Conservation (phyloP, 2,888 invertebrate species). For the Agrochola circellaris region DNA sequence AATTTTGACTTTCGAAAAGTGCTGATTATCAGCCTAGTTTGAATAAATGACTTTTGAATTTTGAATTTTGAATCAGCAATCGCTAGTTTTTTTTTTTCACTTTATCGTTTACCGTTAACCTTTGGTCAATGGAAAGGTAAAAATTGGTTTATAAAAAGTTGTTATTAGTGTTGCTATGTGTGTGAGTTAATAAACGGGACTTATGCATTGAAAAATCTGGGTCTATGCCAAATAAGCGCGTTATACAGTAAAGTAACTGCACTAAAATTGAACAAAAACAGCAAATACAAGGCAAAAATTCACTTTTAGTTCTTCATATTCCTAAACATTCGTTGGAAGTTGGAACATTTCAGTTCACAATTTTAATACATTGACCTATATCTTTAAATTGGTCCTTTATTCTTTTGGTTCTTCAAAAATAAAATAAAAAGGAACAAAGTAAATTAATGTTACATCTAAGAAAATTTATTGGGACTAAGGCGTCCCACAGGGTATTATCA, state of each 20-base stretch:
- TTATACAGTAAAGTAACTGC: neutral
- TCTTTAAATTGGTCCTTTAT: neutral
- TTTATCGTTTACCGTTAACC: conserved; percentile 45
- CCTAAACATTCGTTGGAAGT: neutral
- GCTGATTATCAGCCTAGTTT: too few species aligned
- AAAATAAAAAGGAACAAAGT: neutral
- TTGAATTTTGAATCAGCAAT: too few species aligned
- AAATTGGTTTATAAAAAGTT: conserved; percentile 21
- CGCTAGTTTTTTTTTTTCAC: conserved; percentile 24
- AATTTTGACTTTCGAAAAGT: too few species aligned
- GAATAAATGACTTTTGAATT: too few species aligned
- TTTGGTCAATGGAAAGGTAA: conserved; percentile 32
- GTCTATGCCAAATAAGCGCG: neutral
- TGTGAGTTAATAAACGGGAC: conserved; percentile 4
- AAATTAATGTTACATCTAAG: neutral
- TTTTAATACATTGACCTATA: neutral
- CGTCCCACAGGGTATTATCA: conserved; percentile 1
- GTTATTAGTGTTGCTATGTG: neutral
- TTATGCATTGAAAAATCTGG: neutral
- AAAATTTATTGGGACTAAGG: neutral
- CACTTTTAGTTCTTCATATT: neutral
- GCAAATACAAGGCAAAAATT: neutral
- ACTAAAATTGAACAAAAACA: neutral
- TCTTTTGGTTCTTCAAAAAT: neutral
- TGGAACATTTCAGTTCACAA: neutral